Percentiles rank a stretch among this genome's conserved stretches.
These are phyloP conservation scores for Jordanella pulchra DNA, from an alignment of 2,797 vertebrate genomes.

Conservation along the genomic window DNA sequence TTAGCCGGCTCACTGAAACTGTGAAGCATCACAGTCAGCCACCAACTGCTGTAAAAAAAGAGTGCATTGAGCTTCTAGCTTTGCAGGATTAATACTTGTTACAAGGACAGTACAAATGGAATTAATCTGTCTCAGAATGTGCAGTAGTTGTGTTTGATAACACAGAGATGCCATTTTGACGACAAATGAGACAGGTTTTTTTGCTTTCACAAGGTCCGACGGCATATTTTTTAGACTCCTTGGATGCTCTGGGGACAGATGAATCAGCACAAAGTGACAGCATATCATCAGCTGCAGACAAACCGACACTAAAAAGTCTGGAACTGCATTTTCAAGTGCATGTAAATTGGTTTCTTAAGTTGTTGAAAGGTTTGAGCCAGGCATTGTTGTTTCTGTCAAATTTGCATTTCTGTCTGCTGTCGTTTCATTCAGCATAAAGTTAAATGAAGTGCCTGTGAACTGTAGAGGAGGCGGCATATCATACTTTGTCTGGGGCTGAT, in stretches of 20 bases:
- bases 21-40: constrained; percentile 47
- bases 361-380: constrained; percentile 54
- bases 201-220: constrained; percentile 17
- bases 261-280: constrained; percentile 65
- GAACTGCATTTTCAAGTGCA: constrained; percentile 57
- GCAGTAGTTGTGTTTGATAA: constrained; percentile 17
- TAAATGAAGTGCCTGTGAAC: constrained; percentile 76
- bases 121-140: constrained; percentile 21
- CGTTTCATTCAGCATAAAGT: constrained; percentile 65
- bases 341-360: constrained; percentile 62
- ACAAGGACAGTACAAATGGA: constrained; percentile 26
- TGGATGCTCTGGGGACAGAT: constrained; percentile 51
- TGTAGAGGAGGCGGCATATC: constrained; percentile 52
- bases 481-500: constrained; percentile 31
- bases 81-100: constrained; percentile 28
- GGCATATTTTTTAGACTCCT: constrained; percentile 60
- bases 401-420: constrained; percentile 69
- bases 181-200: constrained; percentile 30
- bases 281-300: constrained; percentile 41
- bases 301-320: constrained; percentile 57
- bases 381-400: constrained; percentile 55
- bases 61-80: constrained; percentile 15
- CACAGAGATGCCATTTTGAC: constrained; percentile 29
- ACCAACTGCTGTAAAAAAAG: constrained; percentile 49
- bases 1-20: constrained; percentile 24